Evolutionary conservation across 2,797 vertebrate genomes (phyloP), one percentile per base, ranked within the genome.

Genomic region (Zalophus californianus): DNA sequence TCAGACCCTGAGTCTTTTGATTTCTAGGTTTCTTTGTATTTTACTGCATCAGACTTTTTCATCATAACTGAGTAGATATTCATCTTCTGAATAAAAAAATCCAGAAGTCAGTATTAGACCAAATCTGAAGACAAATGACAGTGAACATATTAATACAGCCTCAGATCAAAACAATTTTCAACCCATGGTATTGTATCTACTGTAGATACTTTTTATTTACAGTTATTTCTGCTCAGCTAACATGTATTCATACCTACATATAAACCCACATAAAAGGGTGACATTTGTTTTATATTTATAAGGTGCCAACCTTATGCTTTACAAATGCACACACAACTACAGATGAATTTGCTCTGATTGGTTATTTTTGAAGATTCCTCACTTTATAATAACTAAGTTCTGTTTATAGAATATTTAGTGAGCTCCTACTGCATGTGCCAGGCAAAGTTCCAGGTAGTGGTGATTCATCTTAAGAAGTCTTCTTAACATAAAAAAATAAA

Each of bases 81-180:
- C 90, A 84, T 64, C 80, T 98, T 75, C 91, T 23, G n/a, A 90
- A 82, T 96, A 92, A 73, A 96, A 88, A 85, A 56, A 93, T 98
- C 91, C 80, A 96, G 48, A 95, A 97, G 95, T 92, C 14, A 6
- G 77, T 79, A 73, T 92, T 95, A 95, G 84, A 97, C 93, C 75
- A 91, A 82, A 78, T 84, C 75, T 83, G 52, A 93, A 95, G 64
- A 83, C 15, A 87, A 82, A 72, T 82, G 10, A 52, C 41, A 83
- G 3, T 73, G 41, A 20, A 82, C 91, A 27, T 54, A 16, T 82
- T 91, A 87, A 92, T 23, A 75, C 50, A 86, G 16, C 11, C 70
- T 92, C 90, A 66, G 20, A 94, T 20, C 27, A 79, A 89, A 91
- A 87, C 1, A 75, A 1, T 86, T 72, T 94, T 93, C 50, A 91